These are phyloP conservation scores for Salarias fasciatus DNA, from an alignment of 2,797 vertebrate genomes.

Conservation along the genomic window DNA sequence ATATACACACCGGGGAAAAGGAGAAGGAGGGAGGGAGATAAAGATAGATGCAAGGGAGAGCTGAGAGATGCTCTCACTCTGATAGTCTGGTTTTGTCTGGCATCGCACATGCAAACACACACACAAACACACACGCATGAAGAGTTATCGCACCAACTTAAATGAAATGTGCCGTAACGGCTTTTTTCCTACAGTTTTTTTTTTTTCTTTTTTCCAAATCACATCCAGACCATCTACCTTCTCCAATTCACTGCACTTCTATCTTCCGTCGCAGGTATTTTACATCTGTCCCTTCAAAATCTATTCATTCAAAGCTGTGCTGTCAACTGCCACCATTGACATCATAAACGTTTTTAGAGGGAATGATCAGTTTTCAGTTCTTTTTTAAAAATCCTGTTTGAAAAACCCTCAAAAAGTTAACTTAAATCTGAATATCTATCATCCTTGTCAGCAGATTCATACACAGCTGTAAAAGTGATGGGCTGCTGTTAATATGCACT, in stretches of 20 bases:
- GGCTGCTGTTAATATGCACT: slow-evolving; percentile 56
- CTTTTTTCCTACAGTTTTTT: slow-evolving; percentile 39
- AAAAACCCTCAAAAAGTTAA: no score
- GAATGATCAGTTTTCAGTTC: slow-evolving; percentile 8
- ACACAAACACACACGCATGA: slow-evolving; percentile 5
- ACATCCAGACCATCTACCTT: slow-evolving; percentile 11
- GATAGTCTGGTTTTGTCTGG: slow-evolving; percentile 39
- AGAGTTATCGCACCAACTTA: slow-evolving; percentile 36
- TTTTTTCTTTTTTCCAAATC: slow-evolving; percentile 15
- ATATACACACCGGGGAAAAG: background rate
- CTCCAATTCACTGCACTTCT: background rate
- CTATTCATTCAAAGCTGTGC: background rate
- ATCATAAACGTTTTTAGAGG: no score
- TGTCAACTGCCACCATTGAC: background rate
- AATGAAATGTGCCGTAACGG: slow-evolving; percentile 49
- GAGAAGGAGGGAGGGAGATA: slow-evolving; percentile 34
- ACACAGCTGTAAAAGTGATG: slow-evolving; percentile 27
- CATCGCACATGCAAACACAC: slow-evolving; percentile 28
- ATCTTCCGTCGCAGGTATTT: background rate
- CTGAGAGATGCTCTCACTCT: slow-evolving; percentile 41
- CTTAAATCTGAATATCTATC: no score
- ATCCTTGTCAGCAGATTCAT: slow-evolving; percentile 63
- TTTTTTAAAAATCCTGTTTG: no score
- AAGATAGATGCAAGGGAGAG: slow-evolving; percentile 32
- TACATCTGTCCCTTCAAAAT: background rate